phyloP scores from a whole-genome alignment of 2,888 invertebrate species.

The Colostygia pectinataria region DNA sequence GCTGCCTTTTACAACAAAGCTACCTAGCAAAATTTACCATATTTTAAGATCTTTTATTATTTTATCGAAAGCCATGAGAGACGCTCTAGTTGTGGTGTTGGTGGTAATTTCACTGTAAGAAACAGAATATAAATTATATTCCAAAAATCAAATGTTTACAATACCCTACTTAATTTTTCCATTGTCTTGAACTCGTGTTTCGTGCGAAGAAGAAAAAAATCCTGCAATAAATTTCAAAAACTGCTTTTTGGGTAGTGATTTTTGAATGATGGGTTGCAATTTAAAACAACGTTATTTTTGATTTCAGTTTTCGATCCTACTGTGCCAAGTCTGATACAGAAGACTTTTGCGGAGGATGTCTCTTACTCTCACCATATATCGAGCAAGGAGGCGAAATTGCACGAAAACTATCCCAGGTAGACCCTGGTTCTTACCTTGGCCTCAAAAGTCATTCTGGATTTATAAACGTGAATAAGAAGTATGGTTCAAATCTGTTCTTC shows the following conservation, averaged over 20 bases:
- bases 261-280: no score
- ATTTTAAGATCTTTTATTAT: no score
- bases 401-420: constrained; percentile 17
- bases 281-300: neutral
- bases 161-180: no score
- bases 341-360: constrained; percentile 18
- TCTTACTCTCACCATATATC: constrained; percentile 22
- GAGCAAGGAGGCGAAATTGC: constrained; percentile 9
- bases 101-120: constrained; percentile 12
- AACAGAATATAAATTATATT: neutral
- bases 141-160: no score
- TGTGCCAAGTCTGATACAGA: neutral
- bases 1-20: no score
- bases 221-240: no score
- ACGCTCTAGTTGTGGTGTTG: constrained; percentile 8
- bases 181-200: no score
- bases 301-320: constrained; percentile 13
- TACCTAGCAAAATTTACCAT: no score
- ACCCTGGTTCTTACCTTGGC: constrained; percentile 13
- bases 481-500: constrained; percentile 89
- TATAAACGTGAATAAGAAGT: constrained; percentile 86
- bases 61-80: constrained; percentile 23
- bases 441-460: constrained; percentile 68
- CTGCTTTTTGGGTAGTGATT: no score
- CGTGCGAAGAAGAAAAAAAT: no score